Percentiles rank a stretch among this genome's conserved stretches.
phyloP scores from a whole-genome alignment of 2,888 invertebrate species.

The Saturnia japonica region DNA sequence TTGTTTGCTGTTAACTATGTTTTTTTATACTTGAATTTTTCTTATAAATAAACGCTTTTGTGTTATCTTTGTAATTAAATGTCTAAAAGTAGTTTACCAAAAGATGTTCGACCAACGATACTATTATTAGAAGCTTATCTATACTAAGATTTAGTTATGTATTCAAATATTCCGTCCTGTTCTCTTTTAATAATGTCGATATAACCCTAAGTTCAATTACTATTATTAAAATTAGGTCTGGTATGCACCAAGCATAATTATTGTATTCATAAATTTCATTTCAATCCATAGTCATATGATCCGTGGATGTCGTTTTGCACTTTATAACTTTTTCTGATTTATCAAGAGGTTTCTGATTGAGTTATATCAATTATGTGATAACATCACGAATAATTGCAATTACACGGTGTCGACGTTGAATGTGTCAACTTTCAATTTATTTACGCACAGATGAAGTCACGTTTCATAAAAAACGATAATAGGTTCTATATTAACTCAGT shows the following conservation, averaged over 20 bases:
- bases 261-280: too few species aligned
- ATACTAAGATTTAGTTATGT: too few species aligned
- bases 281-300: too few species aligned
- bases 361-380: not conserved
- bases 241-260: too few species aligned
- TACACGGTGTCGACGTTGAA: not conserved
- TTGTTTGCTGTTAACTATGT: not conserved
- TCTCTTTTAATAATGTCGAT: too few species aligned
- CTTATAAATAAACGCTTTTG: not conserved
- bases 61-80: too few species aligned
- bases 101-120: too few species aligned
- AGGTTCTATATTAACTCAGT: not conserved
- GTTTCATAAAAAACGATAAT: not conserved
- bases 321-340: not conserved
- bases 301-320: not conserved
- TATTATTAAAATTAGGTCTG: too few species aligned
- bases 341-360: not conserved
- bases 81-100: too few species aligned
- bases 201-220: too few species aligned
- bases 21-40: not conserved
- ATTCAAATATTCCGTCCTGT: too few species aligned
- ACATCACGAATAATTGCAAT: conserved; percentile 5
- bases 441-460: not conserved
- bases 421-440: conserved; percentile 1
- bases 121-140: too few species aligned